phyloP scores from a whole-genome alignment of 2,113 vertebrate species.

The Corythornis madagascariensis region DNA sequence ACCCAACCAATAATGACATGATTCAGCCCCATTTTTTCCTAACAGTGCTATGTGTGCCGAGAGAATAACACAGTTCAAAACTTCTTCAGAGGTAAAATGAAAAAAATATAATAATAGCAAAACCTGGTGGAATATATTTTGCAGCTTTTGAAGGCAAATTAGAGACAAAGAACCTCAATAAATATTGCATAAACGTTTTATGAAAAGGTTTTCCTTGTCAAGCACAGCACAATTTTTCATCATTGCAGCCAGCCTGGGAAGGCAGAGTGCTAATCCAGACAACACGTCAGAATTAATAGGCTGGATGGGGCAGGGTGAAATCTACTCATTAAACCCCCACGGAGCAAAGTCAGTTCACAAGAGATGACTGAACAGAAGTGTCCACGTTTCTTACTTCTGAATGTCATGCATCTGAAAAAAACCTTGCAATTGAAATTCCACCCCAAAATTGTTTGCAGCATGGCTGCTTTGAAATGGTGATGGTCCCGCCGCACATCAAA shows the following conservation, averaged over 20 bases:
- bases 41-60: neutral
- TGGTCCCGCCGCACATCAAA: neutral
- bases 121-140: conserved; percentile 22
- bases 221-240: conserved; percentile 3
- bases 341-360: neutral
- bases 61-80: neutral
- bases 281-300: neutral
- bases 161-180: conserved; percentile 16
- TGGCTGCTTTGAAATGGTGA: neutral
- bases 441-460: neutral
- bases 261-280: neutral
- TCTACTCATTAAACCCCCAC: neutral
- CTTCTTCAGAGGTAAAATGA: neutral
- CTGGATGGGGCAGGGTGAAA: neutral
- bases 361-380: neutral
- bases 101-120: neutral
- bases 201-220: conserved; percentile 42
- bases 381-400: neutral
- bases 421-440: neutral
- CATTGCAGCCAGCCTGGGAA: neutral
- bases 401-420: neutral
- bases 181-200: conserved; percentile 46
- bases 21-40: neutral
- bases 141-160: conserved; percentile 26
- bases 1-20: neutral